Conservation (phyloP, 2,797 vertebrate species). For the Chloroceryle amazona region DNA sequence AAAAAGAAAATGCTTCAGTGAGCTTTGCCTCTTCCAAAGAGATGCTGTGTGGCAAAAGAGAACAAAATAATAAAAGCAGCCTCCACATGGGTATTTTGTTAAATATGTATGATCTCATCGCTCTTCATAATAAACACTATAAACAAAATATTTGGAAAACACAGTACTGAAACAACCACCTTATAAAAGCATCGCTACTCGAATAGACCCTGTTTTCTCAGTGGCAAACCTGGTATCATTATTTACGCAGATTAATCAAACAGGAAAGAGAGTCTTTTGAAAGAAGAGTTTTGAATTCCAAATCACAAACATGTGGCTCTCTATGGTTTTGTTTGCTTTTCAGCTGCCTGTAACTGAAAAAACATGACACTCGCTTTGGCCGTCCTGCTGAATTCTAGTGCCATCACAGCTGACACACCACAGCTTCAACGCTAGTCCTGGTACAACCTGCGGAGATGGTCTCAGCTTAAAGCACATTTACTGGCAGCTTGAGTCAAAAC, state of each 20-base stretch:
- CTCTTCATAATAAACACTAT: conserved; percentile 48
- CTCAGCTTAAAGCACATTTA: neutral
- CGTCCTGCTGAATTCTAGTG: neutral
- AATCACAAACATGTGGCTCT: conserved; percentile 45
- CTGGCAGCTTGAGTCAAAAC: neutral
- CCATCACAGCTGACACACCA: neutral
- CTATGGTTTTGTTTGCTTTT: conserved; percentile 67
- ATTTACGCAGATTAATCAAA: conserved; percentile 75
- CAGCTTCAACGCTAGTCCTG: neutral
- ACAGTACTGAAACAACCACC: conserved; percentile 44
- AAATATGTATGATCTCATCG: conserved; percentile 19
- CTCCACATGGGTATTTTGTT: neutral
- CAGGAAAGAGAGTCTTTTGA: conserved; percentile 69
- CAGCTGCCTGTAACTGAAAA: conserved; percentile 58
- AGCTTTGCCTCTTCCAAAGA: neutral
- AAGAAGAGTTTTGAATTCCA: conserved; percentile 52
- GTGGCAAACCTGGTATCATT: conserved; percentile 65
- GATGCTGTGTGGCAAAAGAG: neutral
- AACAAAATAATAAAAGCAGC: conserved; percentile 25
- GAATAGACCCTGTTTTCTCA: conserved; percentile 29
- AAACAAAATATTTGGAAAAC: conserved; percentile 57
- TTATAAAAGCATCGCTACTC: conserved; percentile 8
- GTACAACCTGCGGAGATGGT: neutral
- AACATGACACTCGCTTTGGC: conserved; percentile 48
- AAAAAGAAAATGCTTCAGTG: neutral